These are phyloP conservation scores for Halocynthia aurantium DNA, from an alignment of 23 tunicate genomes.

Conservation along the genomic window DNA sequence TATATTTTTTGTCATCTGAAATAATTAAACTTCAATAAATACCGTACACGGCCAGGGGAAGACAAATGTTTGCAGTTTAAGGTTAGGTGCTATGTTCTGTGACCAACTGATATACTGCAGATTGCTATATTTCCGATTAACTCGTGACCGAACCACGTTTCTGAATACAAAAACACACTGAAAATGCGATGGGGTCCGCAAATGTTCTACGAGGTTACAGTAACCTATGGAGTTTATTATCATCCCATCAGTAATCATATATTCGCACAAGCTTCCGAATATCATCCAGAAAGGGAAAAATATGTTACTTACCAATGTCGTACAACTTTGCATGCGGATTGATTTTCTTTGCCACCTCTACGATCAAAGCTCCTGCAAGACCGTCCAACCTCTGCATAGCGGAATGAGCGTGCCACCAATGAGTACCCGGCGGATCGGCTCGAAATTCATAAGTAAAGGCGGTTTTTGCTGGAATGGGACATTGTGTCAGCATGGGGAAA, in stretches of 20 bases:
- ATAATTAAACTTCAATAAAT: neutral
- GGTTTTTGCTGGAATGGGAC: neutral
- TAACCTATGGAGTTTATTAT: neutral
- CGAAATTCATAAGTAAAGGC: neutral
- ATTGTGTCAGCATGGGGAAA: slow-evolving; percentile 1
- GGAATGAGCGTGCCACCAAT: slow-evolving; percentile 7
- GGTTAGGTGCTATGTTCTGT: too few relatives aligned
- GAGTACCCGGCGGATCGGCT: neutral
- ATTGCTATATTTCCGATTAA: too few relatives aligned
- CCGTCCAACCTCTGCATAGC: neutral
- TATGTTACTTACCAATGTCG: neutral
- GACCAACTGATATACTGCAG: too few relatives aligned
- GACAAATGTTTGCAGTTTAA: too few relatives aligned
- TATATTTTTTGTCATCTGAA: neutral
- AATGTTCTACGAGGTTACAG: too few relatives aligned
- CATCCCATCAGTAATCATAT: neutral
- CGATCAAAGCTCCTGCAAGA: neutral
- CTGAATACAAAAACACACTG: too few relatives aligned
- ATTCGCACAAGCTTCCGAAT: neutral
- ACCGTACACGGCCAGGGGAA: too few relatives aligned
- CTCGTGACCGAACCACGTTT: too few relatives aligned
- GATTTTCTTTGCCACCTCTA: neutral
- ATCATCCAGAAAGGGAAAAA: neutral
- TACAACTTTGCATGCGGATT: neutral
- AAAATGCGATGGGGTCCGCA: too few relatives aligned